Percentiles rank a stretch among this genome's conserved stretches.
Evolutionary conservation across 1,140 invertebrate genomes (phyloP).

Genomic region (Cepaea nemoralis): DNA sequence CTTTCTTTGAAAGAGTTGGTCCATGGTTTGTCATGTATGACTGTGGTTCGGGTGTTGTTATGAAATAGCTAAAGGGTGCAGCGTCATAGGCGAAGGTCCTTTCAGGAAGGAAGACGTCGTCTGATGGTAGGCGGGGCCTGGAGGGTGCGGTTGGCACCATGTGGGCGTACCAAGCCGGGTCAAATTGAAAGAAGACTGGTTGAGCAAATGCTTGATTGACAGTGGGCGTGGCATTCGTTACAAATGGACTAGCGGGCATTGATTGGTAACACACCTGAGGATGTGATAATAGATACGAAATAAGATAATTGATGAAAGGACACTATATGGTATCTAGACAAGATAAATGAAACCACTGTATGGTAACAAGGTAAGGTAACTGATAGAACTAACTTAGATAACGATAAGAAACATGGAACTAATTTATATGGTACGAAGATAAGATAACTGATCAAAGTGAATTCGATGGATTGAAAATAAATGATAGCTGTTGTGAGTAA

Average conservation of each 20-base stretch:
- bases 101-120: constrained; percentile 9
- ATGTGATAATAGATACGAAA: too few species aligned
- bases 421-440: too few species aligned
- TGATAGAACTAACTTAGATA: too few species aligned
- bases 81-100: neutral
- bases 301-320: too few species aligned
- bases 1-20: neutral
- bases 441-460: too few species aligned
- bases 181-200: neutral
- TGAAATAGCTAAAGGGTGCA: neutral
- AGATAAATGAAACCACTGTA: too few species aligned
- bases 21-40: neutral
- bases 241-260: neutral
- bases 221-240: neutral
- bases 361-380: too few species aligned
- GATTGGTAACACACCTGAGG: neutral
- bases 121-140: neutral
- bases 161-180: neutral
- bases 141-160: too few species aligned
- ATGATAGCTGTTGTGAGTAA: too few species aligned
- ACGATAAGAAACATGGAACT: too few species aligned
- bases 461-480: too few species aligned
- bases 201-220: neutral
- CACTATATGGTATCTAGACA: too few species aligned
- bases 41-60: neutral